Conservation (phyloP, 2,888 invertebrate species). For the Macrophya alboannulata region DNA sequence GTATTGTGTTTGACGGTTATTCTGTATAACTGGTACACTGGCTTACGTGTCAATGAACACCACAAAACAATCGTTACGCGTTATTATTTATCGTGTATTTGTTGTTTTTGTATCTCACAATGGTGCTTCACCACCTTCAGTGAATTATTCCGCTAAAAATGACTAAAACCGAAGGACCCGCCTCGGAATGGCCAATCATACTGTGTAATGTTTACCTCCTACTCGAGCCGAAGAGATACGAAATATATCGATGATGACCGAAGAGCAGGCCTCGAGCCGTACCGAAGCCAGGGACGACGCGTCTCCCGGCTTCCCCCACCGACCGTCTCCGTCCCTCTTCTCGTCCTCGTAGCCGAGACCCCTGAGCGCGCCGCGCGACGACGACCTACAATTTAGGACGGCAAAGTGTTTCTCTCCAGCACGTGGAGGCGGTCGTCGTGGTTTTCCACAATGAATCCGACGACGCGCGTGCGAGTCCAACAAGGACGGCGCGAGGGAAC, state of each 20-base stretch:
- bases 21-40: not conserved
- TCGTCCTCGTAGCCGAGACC: constrained; percentile 57
- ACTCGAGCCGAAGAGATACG: constrained; percentile 70
- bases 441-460: constrained; percentile 69
- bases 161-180: constrained; percentile 77
- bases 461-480: constrained; percentile 69
- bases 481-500: constrained; percentile 58
- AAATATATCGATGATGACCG: constrained; percentile 72
- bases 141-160: constrained; percentile 60
- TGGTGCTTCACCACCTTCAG: constrained; percentile 37
- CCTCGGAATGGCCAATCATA: constrained; percentile 77
- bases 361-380: constrained; percentile 66
- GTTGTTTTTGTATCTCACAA: not conserved
- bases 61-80: constrained; percentile 10
- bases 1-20: not conserved
- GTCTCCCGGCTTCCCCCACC: constrained; percentile 58
- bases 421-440: constrained; percentile 77
- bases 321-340: constrained; percentile 58
- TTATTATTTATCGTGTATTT: constrained; percentile 13
- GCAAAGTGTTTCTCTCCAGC: constrained; percentile 72
- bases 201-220: constrained; percentile 78
- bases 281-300: constrained; percentile 58
- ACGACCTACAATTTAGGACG: constrained; percentile 78
- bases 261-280: constrained; percentile 60
- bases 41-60: not conserved